Conservation (phyloP, 30 jellyfish, hydroid and myxozoan species). For the Aurelia sp. region DNA sequence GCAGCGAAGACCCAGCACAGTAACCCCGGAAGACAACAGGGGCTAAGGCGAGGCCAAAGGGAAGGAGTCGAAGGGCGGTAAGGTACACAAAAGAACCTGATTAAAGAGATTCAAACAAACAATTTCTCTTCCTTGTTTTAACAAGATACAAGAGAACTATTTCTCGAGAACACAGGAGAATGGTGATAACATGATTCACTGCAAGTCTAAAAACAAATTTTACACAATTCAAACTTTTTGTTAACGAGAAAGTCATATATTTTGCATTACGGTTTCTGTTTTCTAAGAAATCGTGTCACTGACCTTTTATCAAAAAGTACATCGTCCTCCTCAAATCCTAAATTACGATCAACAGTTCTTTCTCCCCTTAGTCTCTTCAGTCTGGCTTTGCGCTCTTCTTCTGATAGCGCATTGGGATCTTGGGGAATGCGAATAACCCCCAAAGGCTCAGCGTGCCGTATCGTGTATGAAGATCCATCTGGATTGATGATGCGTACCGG, state of each 20-base stretch:
- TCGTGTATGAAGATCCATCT: constrained; percentile 87
- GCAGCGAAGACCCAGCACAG: too few species aligned
- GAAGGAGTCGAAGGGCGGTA: too few species aligned
- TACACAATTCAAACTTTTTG: too few species aligned
- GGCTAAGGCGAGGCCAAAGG: too few species aligned
- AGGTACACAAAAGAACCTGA: too few species aligned
- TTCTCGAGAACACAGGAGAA: too few species aligned
- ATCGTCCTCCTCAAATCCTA: constrained; percentile 81
- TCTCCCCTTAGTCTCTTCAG: constrained; percentile 69
- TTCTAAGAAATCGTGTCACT: constrained; percentile 65
- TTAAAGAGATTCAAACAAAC: too few species aligned
- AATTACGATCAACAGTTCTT: constrained; percentile 47
- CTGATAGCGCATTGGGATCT: constrained; percentile 81
- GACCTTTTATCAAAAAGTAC: constrained; percentile 92
- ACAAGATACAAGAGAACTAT: too few species aligned
- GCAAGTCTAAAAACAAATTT: too few species aligned
- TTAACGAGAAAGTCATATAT: neutral
- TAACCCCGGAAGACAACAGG: too few species aligned
- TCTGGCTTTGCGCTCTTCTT: constrained; percentile 82
- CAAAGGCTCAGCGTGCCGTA: constrained; percentile 91
- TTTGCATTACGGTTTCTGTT: constrained; percentile 7
- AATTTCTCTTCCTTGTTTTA: too few species aligned
- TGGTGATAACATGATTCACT: too few species aligned
- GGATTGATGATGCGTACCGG: constrained; percentile 84
- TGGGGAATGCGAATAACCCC: constrained; percentile 91